Evolutionary conservation across 2,797 vertebrate species (phyloP), one percentile per base, ranked within the genome.

Genomic region (Passerculus sandwichensis): DNA sequence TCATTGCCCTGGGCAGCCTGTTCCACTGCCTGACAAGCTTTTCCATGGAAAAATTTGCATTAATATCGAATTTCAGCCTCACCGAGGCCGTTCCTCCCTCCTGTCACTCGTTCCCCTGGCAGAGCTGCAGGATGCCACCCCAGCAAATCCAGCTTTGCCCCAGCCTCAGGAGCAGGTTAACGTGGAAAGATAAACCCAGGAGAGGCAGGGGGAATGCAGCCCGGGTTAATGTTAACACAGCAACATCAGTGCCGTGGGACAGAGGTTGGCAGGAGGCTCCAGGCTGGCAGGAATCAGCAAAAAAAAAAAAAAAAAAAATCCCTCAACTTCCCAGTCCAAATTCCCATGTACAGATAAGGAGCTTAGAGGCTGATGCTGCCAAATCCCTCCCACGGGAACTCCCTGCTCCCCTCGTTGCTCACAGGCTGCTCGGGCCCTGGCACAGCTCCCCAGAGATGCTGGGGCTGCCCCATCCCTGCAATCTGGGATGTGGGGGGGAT

Each of bases 211-310:
- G 23, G 17, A 61, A 34, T 36, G 16, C 47, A 50, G 56, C 13
- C 48, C 56, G 9, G 66, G 91, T 92, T 90, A 81, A 86, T 76
- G 89, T 59, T 81, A 91, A 78, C 2, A 27, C 54, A 89, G 34
- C 15, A 80, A 40, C 23, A 56, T 1, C 42, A 19, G 25, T 17
- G 75, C 64, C 36, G 23, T 6, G 53, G 85, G 69, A 65, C 34
- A 64, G 67, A 66, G 77, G 50, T 34, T 89, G 79, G 78, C 72
- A 82, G 71, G 42, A 79, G 44, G 71, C 56, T 89, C 51, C 64
- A 62, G 79, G 27, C 54, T 54, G 62, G 60, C 53, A 84, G 71
- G 16, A 74, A 48, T 40, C 66, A 56, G 79, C 38, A 61, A 11
- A 74, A 42, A 44, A 42, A 61, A 11, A 74, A 42, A 44, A 42